Percentiles rank a stretch among this genome's conserved stretches.
phyloP scores from a whole-genome alignment of 1,140 invertebrate genomes.

The Geopemphigus sp. region DNA sequence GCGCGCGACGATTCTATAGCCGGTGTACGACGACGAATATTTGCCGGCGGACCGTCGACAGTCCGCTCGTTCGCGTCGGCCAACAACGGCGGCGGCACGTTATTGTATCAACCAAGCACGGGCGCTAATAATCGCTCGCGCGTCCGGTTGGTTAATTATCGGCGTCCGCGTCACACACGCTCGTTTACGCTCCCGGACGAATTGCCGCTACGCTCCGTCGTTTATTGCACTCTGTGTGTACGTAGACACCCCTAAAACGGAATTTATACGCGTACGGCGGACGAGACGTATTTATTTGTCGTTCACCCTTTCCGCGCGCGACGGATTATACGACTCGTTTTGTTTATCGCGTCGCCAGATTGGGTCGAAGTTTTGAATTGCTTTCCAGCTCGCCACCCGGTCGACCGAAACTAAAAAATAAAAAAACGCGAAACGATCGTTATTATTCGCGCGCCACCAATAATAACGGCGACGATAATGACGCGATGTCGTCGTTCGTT shows the following conservation, averaged over 20 bases:
- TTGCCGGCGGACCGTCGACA: no score
- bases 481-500: no score
- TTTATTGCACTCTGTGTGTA: not conserved
- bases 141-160: not conserved
- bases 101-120: no score
- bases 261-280: constrained; percentile 34
- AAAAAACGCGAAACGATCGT: not conserved
- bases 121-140: no score
- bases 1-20: no score
- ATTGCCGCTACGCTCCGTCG: not conserved
- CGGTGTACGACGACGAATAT: no score
- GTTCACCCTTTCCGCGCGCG: constrained; percentile 10
- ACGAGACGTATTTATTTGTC: not conserved
- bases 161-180: not conserved
- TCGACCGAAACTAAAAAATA: not conserved
- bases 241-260: not conserved
- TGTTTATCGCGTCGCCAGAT: constrained; percentile 41
- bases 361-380: constrained; percentile 45
- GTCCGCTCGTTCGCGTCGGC: no score
- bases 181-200: not conserved
- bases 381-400: not conserved
- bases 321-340: constrained; percentile 30
- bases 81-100: no score
- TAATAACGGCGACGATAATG: no score
- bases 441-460: no score